A percentile compares a stretch with the other conserved stretches of the same genome.
These are phyloP conservation scores for Ophthalmolycus amberensis DNA, from an alignment of 2,113 vertebrate genomes.

Conservation along the genomic window DNA sequence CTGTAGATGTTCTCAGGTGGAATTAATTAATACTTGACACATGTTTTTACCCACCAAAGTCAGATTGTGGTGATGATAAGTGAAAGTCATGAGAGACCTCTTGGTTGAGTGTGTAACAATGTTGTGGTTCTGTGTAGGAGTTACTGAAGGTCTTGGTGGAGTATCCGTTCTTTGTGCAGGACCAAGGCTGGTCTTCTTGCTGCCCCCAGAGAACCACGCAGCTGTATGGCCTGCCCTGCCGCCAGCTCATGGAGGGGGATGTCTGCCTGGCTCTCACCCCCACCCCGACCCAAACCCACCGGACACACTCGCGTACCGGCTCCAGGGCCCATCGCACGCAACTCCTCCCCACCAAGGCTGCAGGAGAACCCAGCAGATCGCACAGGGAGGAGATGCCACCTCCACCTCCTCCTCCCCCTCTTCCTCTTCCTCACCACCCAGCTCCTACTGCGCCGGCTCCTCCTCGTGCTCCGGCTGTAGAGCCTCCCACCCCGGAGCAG, in stretches of 20 bases:
- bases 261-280: conserved; percentile 85
- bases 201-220: conserved; percentile 81
- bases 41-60: neutral
- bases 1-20: neutral
- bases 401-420: conserved; percentile 74
- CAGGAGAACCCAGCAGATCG: conserved; percentile 59
- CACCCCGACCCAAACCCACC: conserved; percentile 64
- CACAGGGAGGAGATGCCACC: conserved; percentile 78
- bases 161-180: conserved; percentile 86
- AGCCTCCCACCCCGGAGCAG: conserved; percentile 52
- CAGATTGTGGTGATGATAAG: conserved; percentile 8
- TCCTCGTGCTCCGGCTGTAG: conserved; percentile 18
- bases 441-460: conserved; percentile 35
- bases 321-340: conserved; percentile 66
- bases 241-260: conserved; percentile 82
- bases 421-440: conserved; percentile 64
- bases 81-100: neutral
- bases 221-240: conserved; percentile 83
- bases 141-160: conserved; percentile 85
- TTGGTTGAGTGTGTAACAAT: conserved; percentile 42
- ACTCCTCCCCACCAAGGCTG: conserved; percentile 39
- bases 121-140: conserved; percentile 79
- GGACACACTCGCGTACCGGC: conserved; percentile 61
- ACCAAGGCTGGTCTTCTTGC: conserved; percentile 86
- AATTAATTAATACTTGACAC: neutral